Evolutionary conservation across 2,888 invertebrate species (phyloP).

Genomic region (Erebia aethiops): DNA sequence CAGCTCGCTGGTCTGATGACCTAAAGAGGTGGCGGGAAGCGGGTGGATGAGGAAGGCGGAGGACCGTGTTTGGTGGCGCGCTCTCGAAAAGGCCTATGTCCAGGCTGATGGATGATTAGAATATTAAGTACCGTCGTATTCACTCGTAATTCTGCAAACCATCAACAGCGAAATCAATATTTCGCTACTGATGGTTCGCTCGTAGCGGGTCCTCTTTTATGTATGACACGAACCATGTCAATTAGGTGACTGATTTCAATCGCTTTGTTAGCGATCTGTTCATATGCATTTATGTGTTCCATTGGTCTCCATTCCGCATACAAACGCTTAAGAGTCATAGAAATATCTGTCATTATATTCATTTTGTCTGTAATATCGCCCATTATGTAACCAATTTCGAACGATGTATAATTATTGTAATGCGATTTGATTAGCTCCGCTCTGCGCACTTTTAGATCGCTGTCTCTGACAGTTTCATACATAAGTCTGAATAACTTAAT

Average conservation of each 20-base stretch:
- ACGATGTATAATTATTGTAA: conserved; percentile 55
- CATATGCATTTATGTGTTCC: conserved; percentile 71
- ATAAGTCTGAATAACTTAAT: conserved; percentile 65
- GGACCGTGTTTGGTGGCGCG: too few species aligned
- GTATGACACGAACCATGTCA: conserved; percentile 51
- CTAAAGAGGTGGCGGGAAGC: too few species aligned
- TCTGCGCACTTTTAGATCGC: conserved; percentile 59
- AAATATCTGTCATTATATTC: conserved; percentile 58
- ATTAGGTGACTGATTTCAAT: conserved; percentile 61
- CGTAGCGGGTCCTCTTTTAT: conserved; percentile 16
- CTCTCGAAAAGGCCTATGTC: too few species aligned
- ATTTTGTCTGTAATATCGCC: conserved; percentile 63
- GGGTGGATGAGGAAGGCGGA: too few species aligned
- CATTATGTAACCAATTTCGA: conserved; percentile 62
- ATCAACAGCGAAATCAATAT: too few species aligned
- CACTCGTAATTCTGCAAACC: too few species aligned
- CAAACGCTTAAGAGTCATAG: conserved; percentile 52
- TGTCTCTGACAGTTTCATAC: conserved; percentile 67
- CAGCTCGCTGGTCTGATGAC: too few species aligned
- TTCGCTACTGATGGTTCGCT: background rate
- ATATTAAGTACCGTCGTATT: too few species aligned
- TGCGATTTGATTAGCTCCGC: conserved; percentile 58
- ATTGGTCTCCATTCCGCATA: conserved; percentile 63
- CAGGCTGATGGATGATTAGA: too few species aligned
- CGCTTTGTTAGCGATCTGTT: conserved; percentile 66